Base-by-base conservation (phyloP, 2,888 invertebrate genomes). In the Lochmaea capreae region DNA sequence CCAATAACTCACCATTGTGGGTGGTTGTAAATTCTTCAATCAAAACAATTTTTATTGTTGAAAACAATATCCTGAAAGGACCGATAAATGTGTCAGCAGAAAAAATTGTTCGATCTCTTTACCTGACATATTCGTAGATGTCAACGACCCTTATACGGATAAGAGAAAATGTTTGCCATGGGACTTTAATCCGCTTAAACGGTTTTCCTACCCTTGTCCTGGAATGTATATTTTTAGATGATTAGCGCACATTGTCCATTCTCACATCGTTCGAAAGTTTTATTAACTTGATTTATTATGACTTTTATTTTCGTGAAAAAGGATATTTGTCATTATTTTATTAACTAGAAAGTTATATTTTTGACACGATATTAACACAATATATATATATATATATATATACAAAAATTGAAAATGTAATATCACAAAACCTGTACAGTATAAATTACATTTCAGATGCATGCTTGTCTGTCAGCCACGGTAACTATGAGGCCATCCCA, bases 101-200 rank as follows among this genome's bases (percentile, higher is more conserved):
- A 16, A 57, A 57, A 57, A 57, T 22, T 16, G 16, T 57, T 57
- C 22, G 57, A 22, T 57, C 6, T 57, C 22, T 9, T 39, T 39
- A 39, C 33, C 8, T 39, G 33, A 39, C 33, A 39, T 9, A 39
- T 39, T 39, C 33, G 33, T 39, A 8, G 33, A 39, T 39, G 33
- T 39, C 33, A 39, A 39, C 33, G 33, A 39, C 33, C 33, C 33
- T 39, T 39, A 39, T 39, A 8, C 33, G 33, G 33, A 39, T 39
- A 39, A 39, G 9, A 8, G 6, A 33, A 33, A 33, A 33, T 33
- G 33, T 33, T 33, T 33, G 6, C 33, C 33, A 54, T 54, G 54
- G 54, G 16, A 54, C n/a, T 54, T 54, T 16, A 54, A 54, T 54
- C 54, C 2, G 54, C 54, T 54, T 54, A 54, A 54, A 54, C 54